Percentiles rank a stretch among this genome's conserved stretches.
Evolutionary conservation across 2,888 invertebrate species (phyloP).

Genomic region (Apoda limacodes): DNA sequence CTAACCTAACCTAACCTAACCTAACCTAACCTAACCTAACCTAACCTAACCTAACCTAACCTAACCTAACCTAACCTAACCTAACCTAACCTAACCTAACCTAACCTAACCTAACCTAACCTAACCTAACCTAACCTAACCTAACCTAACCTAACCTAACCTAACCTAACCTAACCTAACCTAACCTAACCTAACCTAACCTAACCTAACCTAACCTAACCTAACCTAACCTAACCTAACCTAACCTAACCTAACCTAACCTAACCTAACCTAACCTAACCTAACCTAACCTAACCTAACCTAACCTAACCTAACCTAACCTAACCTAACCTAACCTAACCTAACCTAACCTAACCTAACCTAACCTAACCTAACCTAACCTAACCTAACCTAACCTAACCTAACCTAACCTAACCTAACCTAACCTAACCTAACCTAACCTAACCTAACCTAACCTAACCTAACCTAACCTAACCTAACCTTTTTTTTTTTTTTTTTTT

Average conservation of each 20-base stretch:
- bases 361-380: conserved; percentile 8
- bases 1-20: conserved; percentile 8
- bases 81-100: conserved; percentile 8
- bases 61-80: conserved; percentile 8
- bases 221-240: conserved; percentile 8
- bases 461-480: no score
- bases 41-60: conserved; percentile 8
- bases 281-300: conserved; percentile 8
- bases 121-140: conserved; percentile 8
- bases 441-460: conserved; percentile 8
- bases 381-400: conserved; percentile 8
- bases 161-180: conserved; percentile 8
- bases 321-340: conserved; percentile 8
- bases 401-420: conserved; percentile 8
- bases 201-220: conserved; percentile 8
- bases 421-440: conserved; percentile 8
- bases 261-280: conserved; percentile 7
- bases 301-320: conserved; percentile 7
- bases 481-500: no score
- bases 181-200: conserved; percentile 8
- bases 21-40: conserved; percentile 7
- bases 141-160: conserved; percentile 8
- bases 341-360: conserved; percentile 8
- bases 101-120: conserved; percentile 8
- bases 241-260: conserved; percentile 8